These are phyloP conservation scores for Hemicentrotus pulcherrimus DNA, from an alignment of 35 echinoderm and acorn worm genomes.

Conservation along the genomic window DNA sequence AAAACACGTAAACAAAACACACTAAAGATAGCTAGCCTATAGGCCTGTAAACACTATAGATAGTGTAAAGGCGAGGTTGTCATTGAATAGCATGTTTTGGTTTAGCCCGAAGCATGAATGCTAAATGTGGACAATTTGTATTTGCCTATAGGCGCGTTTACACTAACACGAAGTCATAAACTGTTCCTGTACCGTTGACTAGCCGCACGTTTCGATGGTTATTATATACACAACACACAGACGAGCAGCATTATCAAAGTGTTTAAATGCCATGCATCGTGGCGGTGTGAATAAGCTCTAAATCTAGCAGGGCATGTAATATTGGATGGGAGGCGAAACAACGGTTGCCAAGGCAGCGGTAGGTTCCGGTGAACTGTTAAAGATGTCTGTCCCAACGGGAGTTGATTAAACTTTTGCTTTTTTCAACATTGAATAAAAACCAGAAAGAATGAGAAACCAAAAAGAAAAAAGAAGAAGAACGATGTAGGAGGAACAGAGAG, in stretches of 20 bases:
- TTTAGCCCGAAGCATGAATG: not conserved
- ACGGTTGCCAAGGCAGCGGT: not conserved
- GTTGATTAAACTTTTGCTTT: not conserved
- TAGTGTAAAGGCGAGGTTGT: not conserved
- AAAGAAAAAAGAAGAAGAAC: not conserved
- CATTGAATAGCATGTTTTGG: not conserved
- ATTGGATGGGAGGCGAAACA: not conserved
- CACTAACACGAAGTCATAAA: not conserved
- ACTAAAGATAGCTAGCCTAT: not conserved
- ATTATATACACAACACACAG: not conserved
- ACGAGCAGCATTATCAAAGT: not conserved
- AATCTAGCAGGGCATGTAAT: not conserved
- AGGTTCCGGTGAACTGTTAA: not conserved
- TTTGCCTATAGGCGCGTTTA: not conserved
- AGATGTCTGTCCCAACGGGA: not conserved
- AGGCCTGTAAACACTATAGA: not conserved
- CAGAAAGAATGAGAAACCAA: not conserved
- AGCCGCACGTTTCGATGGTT: not conserved
- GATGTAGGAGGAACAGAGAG: not conserved
- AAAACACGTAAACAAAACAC: too few species aligned
- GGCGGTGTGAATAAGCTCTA: not conserved
- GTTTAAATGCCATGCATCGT: not conserved
- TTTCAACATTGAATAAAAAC: not conserved
- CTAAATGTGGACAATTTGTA: not conserved
- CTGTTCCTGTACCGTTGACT: not conserved